These are phyloP conservation scores for Abscondita cerata DNA, from an alignment of 2,888 invertebrate species.

Conservation along the genomic window DNA sequence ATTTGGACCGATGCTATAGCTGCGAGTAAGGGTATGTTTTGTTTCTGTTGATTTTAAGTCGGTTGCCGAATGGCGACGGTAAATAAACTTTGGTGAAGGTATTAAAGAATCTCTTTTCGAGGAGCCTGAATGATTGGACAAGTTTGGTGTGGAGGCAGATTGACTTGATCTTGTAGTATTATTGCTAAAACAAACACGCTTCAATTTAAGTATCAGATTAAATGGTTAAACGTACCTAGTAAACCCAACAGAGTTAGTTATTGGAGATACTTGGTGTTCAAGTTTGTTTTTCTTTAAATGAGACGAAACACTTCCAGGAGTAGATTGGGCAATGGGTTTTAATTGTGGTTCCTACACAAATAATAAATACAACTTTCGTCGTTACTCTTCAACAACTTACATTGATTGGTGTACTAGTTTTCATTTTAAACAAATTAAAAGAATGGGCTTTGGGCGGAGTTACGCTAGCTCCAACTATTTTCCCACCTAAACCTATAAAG, in stretches of 20 bases:
- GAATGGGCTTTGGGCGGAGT: slow-evolving; percentile 18
- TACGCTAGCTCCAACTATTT: neutral
- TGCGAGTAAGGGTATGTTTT: slow-evolving; percentile 20
- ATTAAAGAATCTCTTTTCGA: slow-evolving; percentile 12
- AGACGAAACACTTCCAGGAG: slow-evolving; percentile 34
- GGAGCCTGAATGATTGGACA: slow-evolving; percentile 7
- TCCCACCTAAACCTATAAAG: neutral
- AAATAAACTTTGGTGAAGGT: slow-evolving; percentile 19
- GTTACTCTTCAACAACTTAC: slow-evolving; percentile 24
- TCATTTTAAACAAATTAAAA: slow-evolving; percentile 15
- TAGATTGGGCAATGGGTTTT: slow-evolving; percentile 40
- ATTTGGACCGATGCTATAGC: slow-evolving; percentile 32
- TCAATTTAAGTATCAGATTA: too few relatives aligned
- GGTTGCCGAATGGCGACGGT: slow-evolving; percentile 33
- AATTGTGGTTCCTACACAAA: slow-evolving; percentile 29
- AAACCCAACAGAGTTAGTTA: slow-evolving; percentile 14
- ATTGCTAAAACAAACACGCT: too few relatives aligned
- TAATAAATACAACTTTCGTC: neutral
- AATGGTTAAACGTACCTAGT: too few relatives aligned
- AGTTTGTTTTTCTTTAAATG: slow-evolving; percentile 30
- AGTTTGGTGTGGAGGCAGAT: slow-evolving; percentile 31
- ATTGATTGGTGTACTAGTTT: slow-evolving; percentile 37
- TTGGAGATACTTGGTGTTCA: slow-evolving; percentile 32
- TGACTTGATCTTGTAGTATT: slow-evolving; percentile 22
- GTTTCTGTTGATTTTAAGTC: slow-evolving; percentile 27